Percentiles rank a stretch among this genome's conserved stretches.
Conservation (phyloP, 92 coral and sea anemone species). For the Meandrina meandrites region DNA sequence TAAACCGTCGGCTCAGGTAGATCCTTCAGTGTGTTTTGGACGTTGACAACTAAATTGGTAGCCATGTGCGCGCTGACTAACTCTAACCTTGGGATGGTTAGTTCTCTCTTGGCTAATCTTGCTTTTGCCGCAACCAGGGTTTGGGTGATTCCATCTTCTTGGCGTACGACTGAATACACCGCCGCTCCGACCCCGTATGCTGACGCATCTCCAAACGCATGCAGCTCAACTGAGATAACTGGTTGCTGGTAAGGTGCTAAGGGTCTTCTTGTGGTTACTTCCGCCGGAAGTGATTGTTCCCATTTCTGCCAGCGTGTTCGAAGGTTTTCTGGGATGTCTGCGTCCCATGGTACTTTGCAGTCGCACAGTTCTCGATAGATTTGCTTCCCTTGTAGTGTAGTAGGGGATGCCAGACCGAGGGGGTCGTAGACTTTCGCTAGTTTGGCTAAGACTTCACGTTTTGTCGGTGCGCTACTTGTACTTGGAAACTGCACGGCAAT, state of each 20-base stretch:
- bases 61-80: conserved; percentile 17
- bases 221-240: not conserved
- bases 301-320: not conserved
- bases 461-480: conserved; percentile 7
- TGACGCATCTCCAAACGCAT: conserved; percentile 14
- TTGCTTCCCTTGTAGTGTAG: not conserved
- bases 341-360: not conserved
- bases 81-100: conserved; percentile 21
- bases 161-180: conserved; percentile 17
- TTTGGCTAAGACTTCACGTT: conserved; percentile 32
- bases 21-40: not conserved
- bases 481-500: conserved; percentile 28
- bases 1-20: conserved; percentile 30
- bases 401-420: not conserved
- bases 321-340: not conserved
- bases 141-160: not conserved
- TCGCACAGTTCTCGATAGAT: conserved; percentile 17
- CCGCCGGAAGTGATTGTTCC: not conserved
- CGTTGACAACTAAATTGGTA: conserved; percentile 14
- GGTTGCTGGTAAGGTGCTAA: not conserved
- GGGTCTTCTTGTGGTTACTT: conserved; percentile 6
- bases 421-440: conserved; percentile 20
- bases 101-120: conserved; percentile 22
- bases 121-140: conserved; percentile 11
- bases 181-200: conserved; percentile 26